Evolutionary conservation across 2,113 vertebrate genomes (phyloP).

Genomic region (Rhineura floridana): DNA sequence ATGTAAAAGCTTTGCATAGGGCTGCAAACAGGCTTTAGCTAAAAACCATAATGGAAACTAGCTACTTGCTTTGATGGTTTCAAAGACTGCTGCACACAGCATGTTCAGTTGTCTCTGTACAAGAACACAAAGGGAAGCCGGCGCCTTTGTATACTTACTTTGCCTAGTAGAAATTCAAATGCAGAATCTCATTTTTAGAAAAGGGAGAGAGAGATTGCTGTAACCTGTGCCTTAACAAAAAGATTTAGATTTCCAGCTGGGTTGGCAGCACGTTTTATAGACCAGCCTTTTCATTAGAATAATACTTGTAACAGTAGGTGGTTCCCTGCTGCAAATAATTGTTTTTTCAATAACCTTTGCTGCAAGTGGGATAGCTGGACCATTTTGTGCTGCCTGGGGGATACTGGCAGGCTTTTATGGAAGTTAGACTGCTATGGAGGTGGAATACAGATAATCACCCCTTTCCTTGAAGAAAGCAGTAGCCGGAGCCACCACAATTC

Average conservation of each 20-base stretch:
- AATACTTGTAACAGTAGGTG: not conserved
- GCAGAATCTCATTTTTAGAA: rapidly evolving
- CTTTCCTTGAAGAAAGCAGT: not conserved
- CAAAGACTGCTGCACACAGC: not conserved
- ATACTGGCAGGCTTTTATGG: not conserved
- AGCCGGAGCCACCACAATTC: not conserved
- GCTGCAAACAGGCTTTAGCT: not conserved
- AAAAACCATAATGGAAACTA: not conserved
- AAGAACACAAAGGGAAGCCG: constrained; percentile 13
- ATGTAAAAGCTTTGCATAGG: not conserved
- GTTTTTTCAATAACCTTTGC: not conserved
- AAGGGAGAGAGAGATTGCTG: constrained; percentile 5
- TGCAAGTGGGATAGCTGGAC: not conserved
- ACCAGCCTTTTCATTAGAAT: not conserved
- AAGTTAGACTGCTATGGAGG: not conserved
- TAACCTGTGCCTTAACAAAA: not conserved
- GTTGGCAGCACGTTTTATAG: constrained; percentile 6
- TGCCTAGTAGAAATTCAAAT: not conserved
- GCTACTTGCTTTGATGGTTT: not conserved
- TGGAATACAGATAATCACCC: not conserved
- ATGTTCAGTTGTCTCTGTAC: not conserved
- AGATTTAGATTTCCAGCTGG: not conserved
- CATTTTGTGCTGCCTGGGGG: not conserved
- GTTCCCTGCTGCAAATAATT: not conserved
- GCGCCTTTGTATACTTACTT: constrained; percentile 20